A percentile compares a stretch with the other conserved stretches of the same genome.
phyloP scores from a whole-genome alignment of 2,797 vertebrate genomes.

The Falco peregrinus region DNA sequence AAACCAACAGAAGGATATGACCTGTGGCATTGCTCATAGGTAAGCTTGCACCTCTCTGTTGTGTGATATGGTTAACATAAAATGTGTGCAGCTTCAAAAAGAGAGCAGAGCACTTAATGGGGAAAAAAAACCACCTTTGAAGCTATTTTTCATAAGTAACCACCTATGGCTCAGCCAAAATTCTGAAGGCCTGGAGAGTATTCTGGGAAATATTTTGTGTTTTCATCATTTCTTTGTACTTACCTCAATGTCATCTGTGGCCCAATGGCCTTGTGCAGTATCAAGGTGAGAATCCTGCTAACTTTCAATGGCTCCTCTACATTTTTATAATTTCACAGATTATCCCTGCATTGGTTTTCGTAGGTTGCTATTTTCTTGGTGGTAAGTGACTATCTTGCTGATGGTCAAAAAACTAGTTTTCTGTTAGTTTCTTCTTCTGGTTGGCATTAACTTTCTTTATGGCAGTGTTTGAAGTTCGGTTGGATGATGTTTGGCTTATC shows the following conservation, averaged over 20 bases:
- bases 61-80: neutral
- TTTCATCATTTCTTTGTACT: neutral
- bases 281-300: neutral
- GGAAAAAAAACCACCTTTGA: fast-evolving
- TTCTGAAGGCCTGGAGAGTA: neutral
- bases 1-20: neutral
- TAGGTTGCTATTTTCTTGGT: neutral
- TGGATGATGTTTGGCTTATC: neutral
- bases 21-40: neutral
- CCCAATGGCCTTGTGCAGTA: neutral
- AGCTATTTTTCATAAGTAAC: neutral
- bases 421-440: neutral
- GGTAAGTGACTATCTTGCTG: neutral
- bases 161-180: neutral
- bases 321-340: neutral
- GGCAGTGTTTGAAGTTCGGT: neutral
- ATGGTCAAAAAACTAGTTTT: neutral
- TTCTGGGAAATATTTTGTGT: neutral
- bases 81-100: neutral
- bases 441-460: neutral
- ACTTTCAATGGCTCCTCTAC: neutral
- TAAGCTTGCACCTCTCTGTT: neutral
- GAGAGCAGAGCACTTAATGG: neutral
- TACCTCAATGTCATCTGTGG: neutral
- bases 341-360: neutral